These are phyloP conservation scores for Machimus rusticus DNA, from an alignment of 2,888 invertebrate genomes.

Conservation along the genomic window DNA sequence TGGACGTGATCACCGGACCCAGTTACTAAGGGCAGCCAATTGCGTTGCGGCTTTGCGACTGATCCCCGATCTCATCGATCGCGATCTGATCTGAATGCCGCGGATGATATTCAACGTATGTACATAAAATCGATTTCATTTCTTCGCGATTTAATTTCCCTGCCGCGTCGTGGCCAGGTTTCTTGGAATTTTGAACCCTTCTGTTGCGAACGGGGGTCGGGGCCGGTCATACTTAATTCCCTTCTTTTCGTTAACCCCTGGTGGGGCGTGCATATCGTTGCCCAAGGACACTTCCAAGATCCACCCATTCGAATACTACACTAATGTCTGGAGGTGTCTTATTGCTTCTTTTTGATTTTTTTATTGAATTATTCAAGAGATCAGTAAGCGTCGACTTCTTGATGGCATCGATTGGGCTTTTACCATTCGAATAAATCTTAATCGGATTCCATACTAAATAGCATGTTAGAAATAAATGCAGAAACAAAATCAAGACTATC, in stretches of 20 bases:
- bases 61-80: not conserved
- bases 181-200: not conserved
- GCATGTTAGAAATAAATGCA: not conserved
- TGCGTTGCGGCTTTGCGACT: not conserved
- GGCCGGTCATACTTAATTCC: not conserved
- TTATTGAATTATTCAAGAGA: not conserved
- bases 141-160: not conserved
- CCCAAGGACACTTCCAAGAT: not conserved
- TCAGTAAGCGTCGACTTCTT: not conserved
- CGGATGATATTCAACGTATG: not conserved
- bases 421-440: not conserved
- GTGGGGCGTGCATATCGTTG: not conserved
- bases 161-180: not conserved
- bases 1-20: not conserved
- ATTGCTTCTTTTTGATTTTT: not conserved
- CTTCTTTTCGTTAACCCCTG: not conserved
- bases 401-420: not conserved
- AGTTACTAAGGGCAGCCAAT: not conserved
- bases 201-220: not conserved
- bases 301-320: not conserved
- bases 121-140: not conserved
- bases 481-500: not conserved
- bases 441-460: not conserved
- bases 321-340: not conserved
- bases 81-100: not conserved